Percentiles rank a stretch among this genome's conserved stretches.
These are phyloP conservation scores for Gasteruption jaculator DNA, from an alignment of 2,888 invertebrate species.

Conservation along the genomic window DNA sequence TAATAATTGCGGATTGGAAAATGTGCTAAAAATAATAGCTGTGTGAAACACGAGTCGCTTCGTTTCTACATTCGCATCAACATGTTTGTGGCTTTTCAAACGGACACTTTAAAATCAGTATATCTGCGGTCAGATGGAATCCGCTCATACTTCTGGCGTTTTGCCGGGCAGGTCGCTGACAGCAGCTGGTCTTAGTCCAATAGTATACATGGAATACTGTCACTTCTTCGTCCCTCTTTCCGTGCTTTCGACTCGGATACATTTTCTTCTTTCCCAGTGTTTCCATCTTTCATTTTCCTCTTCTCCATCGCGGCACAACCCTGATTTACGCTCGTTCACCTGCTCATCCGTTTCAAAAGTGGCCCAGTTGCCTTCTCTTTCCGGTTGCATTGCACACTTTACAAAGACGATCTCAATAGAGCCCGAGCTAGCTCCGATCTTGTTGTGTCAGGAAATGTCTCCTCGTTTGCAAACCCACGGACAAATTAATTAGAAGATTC, in stretches of 20 bases:
- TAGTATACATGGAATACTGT: too few relatives aligned
- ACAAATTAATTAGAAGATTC: too few relatives aligned
- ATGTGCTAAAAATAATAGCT: too few relatives aligned
- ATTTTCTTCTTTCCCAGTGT: slow-evolving; percentile 3
- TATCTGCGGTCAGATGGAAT: too few relatives aligned
- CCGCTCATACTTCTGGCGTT: slow-evolving; percentile 27
- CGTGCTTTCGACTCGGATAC: slow-evolving; percentile 12
- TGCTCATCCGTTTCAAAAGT: slow-evolving; percentile 46
- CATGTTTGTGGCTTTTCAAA: too few relatives aligned
- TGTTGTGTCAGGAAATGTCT: too few relatives aligned
- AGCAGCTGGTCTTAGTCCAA: slow-evolving; percentile 40
- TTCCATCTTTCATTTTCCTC: slow-evolving; percentile 13
- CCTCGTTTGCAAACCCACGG: too few relatives aligned
- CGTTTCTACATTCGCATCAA: too few relatives aligned
- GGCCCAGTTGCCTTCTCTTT: slow-evolving; percentile 41
- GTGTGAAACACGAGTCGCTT: too few relatives aligned
- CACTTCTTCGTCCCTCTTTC: slow-evolving; percentile 16
- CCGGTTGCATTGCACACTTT: slow-evolving; percentile 28
- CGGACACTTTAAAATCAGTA: too few relatives aligned
- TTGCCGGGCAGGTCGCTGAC: slow-evolving; percentile 31
- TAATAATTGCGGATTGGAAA: too few relatives aligned
- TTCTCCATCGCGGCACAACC: slow-evolving; percentile 26
- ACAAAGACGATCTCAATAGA: slow-evolving; percentile 16
- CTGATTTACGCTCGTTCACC: slow-evolving; percentile 46
- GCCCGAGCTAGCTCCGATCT: slow-evolving; percentile 6